Percentiles rank a stretch among this genome's conserved stretches.
phyloP scores from a whole-genome alignment of 1,140 invertebrate genomes.

The Drosophila ficusphila region DNA sequence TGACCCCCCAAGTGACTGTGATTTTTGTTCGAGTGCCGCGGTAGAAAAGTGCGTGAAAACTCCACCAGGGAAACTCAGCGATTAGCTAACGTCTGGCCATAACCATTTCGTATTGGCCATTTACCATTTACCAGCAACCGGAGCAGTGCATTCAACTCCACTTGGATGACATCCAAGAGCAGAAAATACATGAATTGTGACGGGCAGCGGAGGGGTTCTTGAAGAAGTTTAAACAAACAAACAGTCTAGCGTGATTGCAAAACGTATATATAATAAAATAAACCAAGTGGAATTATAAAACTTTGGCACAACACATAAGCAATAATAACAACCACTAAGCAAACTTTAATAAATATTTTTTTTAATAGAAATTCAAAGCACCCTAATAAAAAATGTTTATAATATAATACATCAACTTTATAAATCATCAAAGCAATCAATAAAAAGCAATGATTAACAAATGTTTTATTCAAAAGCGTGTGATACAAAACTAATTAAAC shows the following conservation, averaged over 20 bases:
- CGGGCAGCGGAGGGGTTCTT: neutral
- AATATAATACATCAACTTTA: too few relatives aligned
- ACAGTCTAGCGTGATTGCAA: neutral
- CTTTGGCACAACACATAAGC: too few relatives aligned
- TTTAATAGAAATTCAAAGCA: too few relatives aligned
- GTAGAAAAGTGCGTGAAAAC: conserved; percentile 5
- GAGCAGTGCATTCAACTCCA: conserved; percentile 42
- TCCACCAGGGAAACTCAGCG: conserved; percentile 1
- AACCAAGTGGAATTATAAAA: too few relatives aligned
- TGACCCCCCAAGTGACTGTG: neutral
- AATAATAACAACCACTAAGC: too few relatives aligned
- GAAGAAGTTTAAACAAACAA: neutral
- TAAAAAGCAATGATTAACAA: too few relatives aligned
- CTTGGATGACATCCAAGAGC: conserved; percentile 23
- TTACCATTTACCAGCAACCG: conserved; percentile 15
- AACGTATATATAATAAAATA: too few relatives aligned
- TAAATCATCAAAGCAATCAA: too few relatives aligned
- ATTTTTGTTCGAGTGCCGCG: conserved; percentile 16
- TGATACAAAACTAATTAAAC: too few relatives aligned
- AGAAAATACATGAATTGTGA: neutral
- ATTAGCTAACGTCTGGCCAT: conserved; percentile 34
- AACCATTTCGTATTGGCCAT: conserved; percentile 7
- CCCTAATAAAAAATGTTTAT: too few relatives aligned
- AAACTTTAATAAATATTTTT: too few relatives aligned
- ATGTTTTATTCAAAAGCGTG: too few relatives aligned